Base-by-base conservation (phyloP, 2,888 invertebrate species). In the Eremobia ochroleuca region DNA sequence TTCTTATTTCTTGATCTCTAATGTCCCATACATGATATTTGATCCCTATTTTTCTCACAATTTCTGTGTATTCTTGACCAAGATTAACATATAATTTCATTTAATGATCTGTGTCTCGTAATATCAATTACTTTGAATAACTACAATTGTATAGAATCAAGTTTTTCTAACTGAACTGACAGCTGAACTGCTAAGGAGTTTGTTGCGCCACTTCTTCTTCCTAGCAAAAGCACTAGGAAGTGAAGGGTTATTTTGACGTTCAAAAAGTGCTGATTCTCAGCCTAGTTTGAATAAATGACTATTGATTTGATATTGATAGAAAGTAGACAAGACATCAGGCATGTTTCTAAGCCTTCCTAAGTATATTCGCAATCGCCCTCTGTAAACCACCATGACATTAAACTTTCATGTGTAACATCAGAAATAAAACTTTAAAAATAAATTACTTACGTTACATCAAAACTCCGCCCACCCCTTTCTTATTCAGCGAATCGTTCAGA, bases 401-500 rank as follows among this genome's bases (percentile, higher is more conserved):
- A 59, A 72, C 21, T 37, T 31, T 52, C 25, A 11, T 6, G 5
- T 15, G 49, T 52, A 1, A 15, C 9, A 13, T 52, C 4, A 40
- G 31, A 68, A 46, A 59, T 18, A 31, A 31, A 76, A 61, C 31
- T 46, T 49, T 25, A n/a, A 66, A 68, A 76, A 46, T 28, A 37
- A 68, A 46, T 65, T 55, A 69, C 4, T 28, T 31, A 59, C 59
- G 59, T 31, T 31, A 59, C 59, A 37, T 52, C 28, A 55, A 34
- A 31, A 37, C 52, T 73, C 62, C 34, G 68, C 28, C 28, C 43
- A 76, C 21, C 25, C 52, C 46, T 74, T 71, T 6, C 34, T 46
- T 67, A 58, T n/a, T 77, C 65, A 52, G 46, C 5, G 69, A 79
- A 75, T 69, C 78, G 74, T 75, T 84, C 77, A 76, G 55, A 85